These are phyloP conservation scores for Melanotaenia duboulayi DNA, from an alignment of 2,113 vertebrate genomes.

Conservation along the genomic window DNA sequence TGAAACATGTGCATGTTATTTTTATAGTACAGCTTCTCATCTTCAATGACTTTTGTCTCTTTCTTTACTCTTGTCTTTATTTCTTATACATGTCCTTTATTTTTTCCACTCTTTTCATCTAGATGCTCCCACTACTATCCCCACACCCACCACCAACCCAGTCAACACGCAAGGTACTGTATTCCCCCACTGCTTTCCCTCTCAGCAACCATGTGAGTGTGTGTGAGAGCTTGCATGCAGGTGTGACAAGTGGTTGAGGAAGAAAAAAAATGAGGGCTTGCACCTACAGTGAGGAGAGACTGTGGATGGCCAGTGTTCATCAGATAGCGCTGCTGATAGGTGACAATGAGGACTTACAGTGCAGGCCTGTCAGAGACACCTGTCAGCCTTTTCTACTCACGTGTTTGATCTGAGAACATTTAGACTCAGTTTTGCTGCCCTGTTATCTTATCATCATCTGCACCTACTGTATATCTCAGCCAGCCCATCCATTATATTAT, in stretches of 20 bases:
- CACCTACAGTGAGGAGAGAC: slow-evolving; percentile 46
- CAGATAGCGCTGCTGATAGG: slow-evolving; percentile 76
- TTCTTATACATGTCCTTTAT: slow-evolving; percentile 80
- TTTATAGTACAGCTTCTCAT: slow-evolving; percentile 54
- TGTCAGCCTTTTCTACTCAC: slow-evolving; percentile 68
- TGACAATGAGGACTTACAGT: slow-evolving; percentile 63
- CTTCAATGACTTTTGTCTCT: slow-evolving; percentile 69
- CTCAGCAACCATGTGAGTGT: slow-evolving; percentile 48
- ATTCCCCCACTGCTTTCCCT: slow-evolving; percentile 78
- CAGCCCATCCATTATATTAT: slow-evolving; percentile 70
- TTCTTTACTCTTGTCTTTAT: slow-evolving; percentile 74
- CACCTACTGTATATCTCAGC: slow-evolving; percentile 67
- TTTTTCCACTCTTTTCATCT: slow-evolving; percentile 83
- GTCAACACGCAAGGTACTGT: slow-evolving; percentile 86
- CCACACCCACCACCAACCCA: slow-evolving; percentile 84
- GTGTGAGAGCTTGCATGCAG: slow-evolving; percentile 51
- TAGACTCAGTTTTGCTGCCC: slow-evolving; percentile 49
- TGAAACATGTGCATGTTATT: slow-evolving; percentile 37
- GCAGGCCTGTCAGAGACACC: slow-evolving; percentile 62
- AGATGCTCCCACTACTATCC: slow-evolving; percentile 87
- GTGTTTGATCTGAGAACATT: slow-evolving; percentile 66
- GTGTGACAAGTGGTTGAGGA: slow-evolving; percentile 20
- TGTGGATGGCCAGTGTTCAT: slow-evolving; percentile 69
- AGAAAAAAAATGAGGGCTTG: slow-evolving; percentile 32
- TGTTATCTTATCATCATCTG: slow-evolving; percentile 78